A percentile compares a stretch with the other conserved stretches of the same genome.
Evolutionary conservation across 2,113 vertebrate species (phyloP).

Genomic region (Pedetes capensis): DNA sequence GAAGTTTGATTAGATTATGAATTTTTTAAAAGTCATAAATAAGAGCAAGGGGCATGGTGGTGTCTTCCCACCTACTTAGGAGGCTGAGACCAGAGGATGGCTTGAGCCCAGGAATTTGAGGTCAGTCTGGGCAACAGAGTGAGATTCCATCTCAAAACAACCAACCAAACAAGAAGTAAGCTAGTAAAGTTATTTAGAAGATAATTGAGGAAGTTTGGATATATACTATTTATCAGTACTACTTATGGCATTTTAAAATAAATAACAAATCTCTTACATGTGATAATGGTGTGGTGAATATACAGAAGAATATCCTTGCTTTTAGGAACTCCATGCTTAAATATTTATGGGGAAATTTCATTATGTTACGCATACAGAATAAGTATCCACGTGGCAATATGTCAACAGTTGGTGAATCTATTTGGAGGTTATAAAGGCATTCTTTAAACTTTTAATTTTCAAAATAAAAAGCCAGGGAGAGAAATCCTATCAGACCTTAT

Average conservation of each 20-base stretch:
- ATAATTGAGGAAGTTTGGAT: neutral
- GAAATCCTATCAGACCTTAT: neutral
- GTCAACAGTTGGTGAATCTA: neutral
- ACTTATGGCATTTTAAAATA: neutral
- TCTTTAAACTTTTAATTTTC: neutral
- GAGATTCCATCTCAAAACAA: neutral
- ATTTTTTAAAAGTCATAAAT: too few species aligned
- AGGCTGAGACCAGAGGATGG: too few species aligned
- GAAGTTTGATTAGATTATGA: neutral
- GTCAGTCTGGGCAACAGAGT: neutral
- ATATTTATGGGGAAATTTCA: neutral
- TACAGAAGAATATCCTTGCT: neutral
- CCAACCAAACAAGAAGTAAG: too few species aligned
- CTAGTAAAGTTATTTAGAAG: neutral
- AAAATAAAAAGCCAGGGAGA: neutral
- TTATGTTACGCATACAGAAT: neutral
- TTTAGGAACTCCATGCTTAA: neutral
- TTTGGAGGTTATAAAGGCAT: neutral
- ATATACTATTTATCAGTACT: neutral
- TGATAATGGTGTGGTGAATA: neutral
- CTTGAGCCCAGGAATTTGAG: neutral
- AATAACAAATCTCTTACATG: neutral
- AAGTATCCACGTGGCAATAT: neutral
- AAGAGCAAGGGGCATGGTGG: too few species aligned
- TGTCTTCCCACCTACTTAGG: too few species aligned